phyloP scores from a whole-genome alignment of 2,113 vertebrate genomes.

The Parotia lawesii region DNA sequence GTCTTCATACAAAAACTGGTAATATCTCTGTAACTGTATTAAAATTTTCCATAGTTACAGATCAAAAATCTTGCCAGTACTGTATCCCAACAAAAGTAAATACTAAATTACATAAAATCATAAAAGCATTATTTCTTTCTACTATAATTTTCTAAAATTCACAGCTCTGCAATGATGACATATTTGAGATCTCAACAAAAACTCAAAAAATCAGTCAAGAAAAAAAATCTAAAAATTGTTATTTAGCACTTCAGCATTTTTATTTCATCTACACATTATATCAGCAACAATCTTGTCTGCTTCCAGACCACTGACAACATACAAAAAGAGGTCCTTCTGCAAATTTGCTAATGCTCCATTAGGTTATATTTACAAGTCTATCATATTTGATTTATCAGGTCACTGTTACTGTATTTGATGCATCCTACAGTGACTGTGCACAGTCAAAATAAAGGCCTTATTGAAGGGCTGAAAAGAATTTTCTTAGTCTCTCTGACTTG shows the following conservation, averaged over 20 bases:
- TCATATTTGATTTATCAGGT: not conserved
- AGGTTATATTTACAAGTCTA: not conserved
- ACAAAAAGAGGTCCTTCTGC: not conserved
- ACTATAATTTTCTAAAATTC: not conserved
- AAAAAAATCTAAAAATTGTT: not conserved
- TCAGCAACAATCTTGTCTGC: not conserved
- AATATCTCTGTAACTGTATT: not conserved
- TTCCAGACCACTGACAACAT: not conserved
- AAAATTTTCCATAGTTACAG: not conserved
- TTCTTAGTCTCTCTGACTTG: not conserved
- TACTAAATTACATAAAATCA: not conserved
- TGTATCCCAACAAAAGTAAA: not conserved
- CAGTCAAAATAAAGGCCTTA: not conserved
- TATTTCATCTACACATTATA: not conserved
- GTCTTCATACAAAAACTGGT: not conserved
- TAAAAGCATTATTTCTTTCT: not conserved
- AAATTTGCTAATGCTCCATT: not conserved
- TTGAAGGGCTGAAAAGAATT: not conserved
- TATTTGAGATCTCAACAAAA: not conserved
- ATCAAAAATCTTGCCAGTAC: not conserved
- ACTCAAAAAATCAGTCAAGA: not conserved
- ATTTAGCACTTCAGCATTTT: not conserved
- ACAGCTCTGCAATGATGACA: not conserved
- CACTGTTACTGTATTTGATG: not conserved
- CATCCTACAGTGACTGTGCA: not conserved